Evolutionary conservation across 2,113 vertebrate genomes (phyloP).

Genomic region (Scatophagus argus): DNA sequence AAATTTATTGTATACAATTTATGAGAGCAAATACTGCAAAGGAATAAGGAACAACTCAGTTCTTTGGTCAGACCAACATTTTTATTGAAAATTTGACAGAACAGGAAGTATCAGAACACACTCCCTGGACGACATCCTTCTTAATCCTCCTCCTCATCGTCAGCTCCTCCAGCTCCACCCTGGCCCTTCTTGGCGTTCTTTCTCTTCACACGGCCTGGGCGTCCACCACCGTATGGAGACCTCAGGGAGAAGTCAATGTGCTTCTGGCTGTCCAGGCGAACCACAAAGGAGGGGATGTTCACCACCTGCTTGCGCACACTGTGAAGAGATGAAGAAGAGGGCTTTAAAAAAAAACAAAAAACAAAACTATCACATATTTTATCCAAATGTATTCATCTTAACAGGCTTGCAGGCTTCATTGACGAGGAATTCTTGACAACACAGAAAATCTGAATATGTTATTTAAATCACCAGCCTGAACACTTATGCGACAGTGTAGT

Average conservation of each 20-base stretch:
- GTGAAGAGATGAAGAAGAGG: background rate
- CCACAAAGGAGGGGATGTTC: constrained; percentile 95
- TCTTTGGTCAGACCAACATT: constrained; percentile 45
- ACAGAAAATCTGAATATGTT: constrained; percentile 67
- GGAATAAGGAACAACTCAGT: background rate
- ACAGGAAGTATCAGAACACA: constrained; percentile 40
- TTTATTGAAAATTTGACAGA: constrained; percentile 79
- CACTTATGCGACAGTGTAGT: background rate
- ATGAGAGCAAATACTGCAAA: too few species aligned
- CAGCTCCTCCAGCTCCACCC: constrained; percentile 88
- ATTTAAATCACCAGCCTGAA: constrained; percentile 79
- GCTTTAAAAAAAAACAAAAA: background rate
- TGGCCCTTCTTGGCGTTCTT: constrained; percentile 97
- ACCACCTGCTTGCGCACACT: constrained; percentile 96
- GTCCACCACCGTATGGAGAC: constrained; percentile 92
- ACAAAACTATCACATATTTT: background rate
- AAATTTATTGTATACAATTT: rapidly evolving
- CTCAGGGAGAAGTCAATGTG: constrained; percentile 96
- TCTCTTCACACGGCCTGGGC: constrained; percentile 93
- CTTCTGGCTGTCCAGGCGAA: constrained; percentile 95
- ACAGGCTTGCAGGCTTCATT: constrained; percentile 74
- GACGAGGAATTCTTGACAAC: constrained; percentile 83
- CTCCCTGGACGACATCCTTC: constrained; percentile 31
- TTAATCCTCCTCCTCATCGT: constrained; percentile 94
- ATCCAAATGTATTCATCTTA: background rate